Evolutionary conservation across 2,797 vertebrate species (phyloP), one percentile per base, ranked within the genome.

Genomic region (Octomys mimax): DNA sequence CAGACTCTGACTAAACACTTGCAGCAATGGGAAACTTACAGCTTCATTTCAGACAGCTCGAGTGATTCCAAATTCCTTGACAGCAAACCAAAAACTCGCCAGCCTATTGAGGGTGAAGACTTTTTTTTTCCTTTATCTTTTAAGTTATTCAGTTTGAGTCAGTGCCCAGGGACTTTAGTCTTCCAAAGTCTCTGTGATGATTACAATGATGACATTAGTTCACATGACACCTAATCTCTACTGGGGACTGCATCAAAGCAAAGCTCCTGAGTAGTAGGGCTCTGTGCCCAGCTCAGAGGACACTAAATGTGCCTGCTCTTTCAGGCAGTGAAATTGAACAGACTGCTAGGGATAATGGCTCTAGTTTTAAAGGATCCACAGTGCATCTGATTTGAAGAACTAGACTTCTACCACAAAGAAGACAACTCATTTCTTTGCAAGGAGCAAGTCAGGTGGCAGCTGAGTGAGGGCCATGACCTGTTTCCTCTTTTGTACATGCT

Each of bases 21-120:
- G 62, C 31, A 80, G 71, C 36, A 7, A 90, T 70, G 39, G 83
- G 59, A 86, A 90, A 95, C 57, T 36, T 84, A 33, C 70, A 75
- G 62, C 7, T 91, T 94, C 52, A 81, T 78, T 94, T 94, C n/a
- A 87, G 71, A 93, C 39, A 86, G 36, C 12, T 83, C 62, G 61
- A 70, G 85, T 61, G 75, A 91, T 87, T 73, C 93, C n/a, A 93
- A 81, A 87, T 89, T 96, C 39, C 42, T 94, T 75, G 75, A 96
- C 91, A 95, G 10, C 39, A 33, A 95, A 75, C 26, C 73, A 39
- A 95, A 97, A 94, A 12, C 36, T 86, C 86, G 9, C 73, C 52
- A 77, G 52, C 6, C 14, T 85, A 52, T 88, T 33, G 62, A 96
- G 54, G 36, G 22, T 39, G 93, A 33, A 22, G 21, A 28, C 24